Conservation (phyloP, 2,888 invertebrate species). For the Stenotaenia linearis region DNA sequence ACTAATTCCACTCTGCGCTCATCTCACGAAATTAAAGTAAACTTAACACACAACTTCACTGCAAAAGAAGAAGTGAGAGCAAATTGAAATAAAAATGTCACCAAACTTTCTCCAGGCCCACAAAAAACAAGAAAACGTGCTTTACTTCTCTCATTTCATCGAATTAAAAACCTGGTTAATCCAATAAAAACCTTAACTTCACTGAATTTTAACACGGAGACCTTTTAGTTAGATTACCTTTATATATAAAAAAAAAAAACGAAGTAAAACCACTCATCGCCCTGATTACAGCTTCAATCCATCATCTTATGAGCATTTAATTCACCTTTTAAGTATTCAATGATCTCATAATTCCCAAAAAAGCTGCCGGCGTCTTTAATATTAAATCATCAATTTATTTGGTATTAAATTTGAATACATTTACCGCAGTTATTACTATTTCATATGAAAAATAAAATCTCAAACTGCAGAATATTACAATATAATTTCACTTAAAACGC, state of each 20-base stretch:
- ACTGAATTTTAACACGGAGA: neutral
- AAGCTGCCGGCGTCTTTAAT: too few species aligned
- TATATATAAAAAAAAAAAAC: neutral
- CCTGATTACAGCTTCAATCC: neutral
- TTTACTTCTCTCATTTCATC: neutral
- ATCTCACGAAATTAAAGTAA: slow-evolving; percentile 1
- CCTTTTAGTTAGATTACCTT: neutral
- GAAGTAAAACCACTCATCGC: neutral
- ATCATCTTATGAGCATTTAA: neutral
- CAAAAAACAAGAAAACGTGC: neutral
- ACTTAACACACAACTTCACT: neutral
- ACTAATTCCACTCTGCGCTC: slow-evolving; percentile 8
- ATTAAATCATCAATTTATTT: too few species aligned
- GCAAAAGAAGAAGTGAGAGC: neutral
- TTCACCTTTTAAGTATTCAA: too few species aligned
- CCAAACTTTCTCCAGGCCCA: neutral
- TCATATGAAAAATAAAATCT: neutral
- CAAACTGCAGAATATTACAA: too few species aligned
- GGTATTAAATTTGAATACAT: too few species aligned
- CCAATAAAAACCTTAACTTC: neutral
- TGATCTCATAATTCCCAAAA: too few species aligned
- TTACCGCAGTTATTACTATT: too few species aligned
- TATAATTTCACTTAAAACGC: too few species aligned
- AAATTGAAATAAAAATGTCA: slow-evolving; percentile 3
- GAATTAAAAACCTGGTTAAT: neutral